Percentiles rank a stretch among this genome's conserved stretches.
Evolutionary conservation across 2,113 vertebrate species (phyloP).

Genomic region (Mirounga angustirostris): DNA sequence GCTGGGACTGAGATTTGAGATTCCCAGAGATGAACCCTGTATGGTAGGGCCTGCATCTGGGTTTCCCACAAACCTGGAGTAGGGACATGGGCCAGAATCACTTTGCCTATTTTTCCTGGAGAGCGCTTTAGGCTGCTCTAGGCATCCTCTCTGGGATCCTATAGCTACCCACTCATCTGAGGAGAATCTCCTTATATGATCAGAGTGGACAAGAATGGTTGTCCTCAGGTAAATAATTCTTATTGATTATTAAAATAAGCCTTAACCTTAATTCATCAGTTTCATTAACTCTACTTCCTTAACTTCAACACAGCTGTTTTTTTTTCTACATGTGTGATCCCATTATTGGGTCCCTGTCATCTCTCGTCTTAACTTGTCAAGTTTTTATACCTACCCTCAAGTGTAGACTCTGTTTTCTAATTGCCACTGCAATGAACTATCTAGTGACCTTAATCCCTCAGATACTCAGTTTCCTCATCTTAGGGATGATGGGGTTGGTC

Average conservation of each 20-base stretch:
- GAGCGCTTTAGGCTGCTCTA: not conserved
- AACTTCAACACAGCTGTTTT: not conserved
- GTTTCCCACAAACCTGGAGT: not conserved
- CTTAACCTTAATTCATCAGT: not conserved
- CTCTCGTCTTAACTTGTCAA: not conserved
- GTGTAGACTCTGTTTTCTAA: not conserved
- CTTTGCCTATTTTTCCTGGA: not conserved
- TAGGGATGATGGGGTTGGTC: not conserved
- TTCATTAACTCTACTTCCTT: not conserved
- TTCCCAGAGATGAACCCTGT: not conserved
- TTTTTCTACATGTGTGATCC: not conserved
- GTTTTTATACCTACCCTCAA: not conserved
- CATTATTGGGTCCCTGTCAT: not conserved
- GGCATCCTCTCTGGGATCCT: not conserved
- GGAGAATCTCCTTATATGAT: not conserved
- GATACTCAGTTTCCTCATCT: not conserved
- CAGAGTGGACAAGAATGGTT: not conserved
- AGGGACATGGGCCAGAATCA: not conserved
- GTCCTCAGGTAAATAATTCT: not conserved
- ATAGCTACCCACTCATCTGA: not conserved
- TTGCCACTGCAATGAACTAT: not conserved
- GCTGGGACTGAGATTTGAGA: not conserved
- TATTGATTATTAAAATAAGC: not conserved
- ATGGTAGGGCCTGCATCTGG: not conserved
- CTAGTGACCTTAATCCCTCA: not conserved